Base-by-base conservation (phyloP, 1,140 invertebrate genomes). In the Caenorhabditis remanei region DNA sequence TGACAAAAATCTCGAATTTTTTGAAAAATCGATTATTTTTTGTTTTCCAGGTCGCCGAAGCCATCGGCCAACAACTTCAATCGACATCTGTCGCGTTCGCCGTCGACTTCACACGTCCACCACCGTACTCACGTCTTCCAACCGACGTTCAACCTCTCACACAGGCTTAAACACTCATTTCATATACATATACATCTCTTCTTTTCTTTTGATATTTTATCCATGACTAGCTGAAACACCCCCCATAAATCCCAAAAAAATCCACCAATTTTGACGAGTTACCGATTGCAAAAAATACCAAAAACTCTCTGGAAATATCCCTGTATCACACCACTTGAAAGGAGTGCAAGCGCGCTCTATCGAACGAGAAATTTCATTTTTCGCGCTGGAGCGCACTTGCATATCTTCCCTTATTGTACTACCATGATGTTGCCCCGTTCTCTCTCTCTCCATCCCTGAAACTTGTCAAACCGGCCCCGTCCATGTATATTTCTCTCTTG, bases 51-150 rank as follows among this genome's bases (percentile, higher is more conserved):
- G 87, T 92, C 19, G 91, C 91, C 24, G 88, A 90, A 75, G 89
- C 92, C 55, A 92, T 92, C 58, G 87, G 88, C 46, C 90, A 92
- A 79, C 92, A 92, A 55, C 90, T 92, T 14, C 86, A 83, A 55
- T 89, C 91, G 55, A 92, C 91, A 40, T 87, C 91, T 9, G 86
- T 87, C 40, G 92, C 91, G 13, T 92, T 92, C 90, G 88, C 89
- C 13, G 93, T 91, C 71, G 91, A 91, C n/a, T 92, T 92, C 55
- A 84, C 90, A 71, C 90, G 92, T 24, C 91, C 91, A 46, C 91
- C 91, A 61, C 90, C 91, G 43, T 91, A 91, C 83, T 85, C 85
- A n/a, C 55, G 67, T 50, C 50, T 82, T 21, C 48, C 75, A 53
- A 84, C 84, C n/a, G 88, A 88, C n/a, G 67, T 87, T 55, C 65